Evolutionary conservation across 1,140 invertebrate genomes (phyloP).

Genomic region (Drosophila parvula): DNA sequence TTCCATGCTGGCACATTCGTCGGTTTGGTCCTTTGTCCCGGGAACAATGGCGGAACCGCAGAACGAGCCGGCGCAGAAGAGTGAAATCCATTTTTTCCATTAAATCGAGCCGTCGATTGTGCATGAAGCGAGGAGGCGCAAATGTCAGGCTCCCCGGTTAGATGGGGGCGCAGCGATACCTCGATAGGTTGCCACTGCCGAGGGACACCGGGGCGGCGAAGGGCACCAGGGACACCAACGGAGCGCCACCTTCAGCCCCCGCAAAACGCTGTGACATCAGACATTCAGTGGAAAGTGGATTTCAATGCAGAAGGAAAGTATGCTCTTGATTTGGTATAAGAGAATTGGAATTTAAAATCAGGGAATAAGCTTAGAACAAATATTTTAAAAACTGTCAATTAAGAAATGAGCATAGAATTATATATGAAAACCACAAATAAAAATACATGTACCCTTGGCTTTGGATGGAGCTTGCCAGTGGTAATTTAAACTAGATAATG

Average conservation of each 20-base stretch:
- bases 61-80: constrained; percentile 52
- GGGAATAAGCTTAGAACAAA: too few relatives aligned
- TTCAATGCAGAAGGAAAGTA: not conserved
- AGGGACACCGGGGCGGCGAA: not conserved
- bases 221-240: constrained; percentile 5
- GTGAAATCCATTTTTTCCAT: constrained; percentile 82
- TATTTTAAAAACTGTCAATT: not conserved
- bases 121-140: constrained; percentile 76
- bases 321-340: not conserved
- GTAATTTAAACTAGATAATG: too few relatives aligned
- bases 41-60: constrained; percentile 60
- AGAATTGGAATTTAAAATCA: not conserved
- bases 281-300: not conserved
- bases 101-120: constrained; percentile 80
- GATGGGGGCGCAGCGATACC: constrained; percentile 67
- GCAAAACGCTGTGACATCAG: constrained; percentile 38
- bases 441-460: not conserved
- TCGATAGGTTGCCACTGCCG: constrained; percentile 67
- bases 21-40: constrained; percentile 58
- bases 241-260: constrained; percentile 43
- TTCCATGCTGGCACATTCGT: constrained; percentile 60
- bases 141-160: constrained; percentile 78
- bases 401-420: not conserved
- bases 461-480: too few relatives aligned
- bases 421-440: not conserved